phyloP scores from a whole-genome alignment of 2,113 vertebrate genomes.

The Macquaria australasica region DNA sequence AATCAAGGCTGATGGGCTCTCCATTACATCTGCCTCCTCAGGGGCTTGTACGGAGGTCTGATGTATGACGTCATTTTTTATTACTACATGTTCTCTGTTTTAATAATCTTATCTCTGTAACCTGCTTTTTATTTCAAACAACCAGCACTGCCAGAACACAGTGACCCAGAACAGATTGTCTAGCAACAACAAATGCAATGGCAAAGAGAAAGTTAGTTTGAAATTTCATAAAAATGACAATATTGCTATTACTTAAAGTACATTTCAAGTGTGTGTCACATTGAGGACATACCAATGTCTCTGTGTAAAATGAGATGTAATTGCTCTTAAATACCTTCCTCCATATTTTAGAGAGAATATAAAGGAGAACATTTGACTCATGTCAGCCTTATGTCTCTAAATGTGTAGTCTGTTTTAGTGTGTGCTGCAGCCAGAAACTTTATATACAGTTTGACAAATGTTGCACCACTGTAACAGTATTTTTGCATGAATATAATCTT shows the following conservation, averaged over 20 bases:
- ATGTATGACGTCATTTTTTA: neutral
- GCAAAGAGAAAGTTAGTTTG: neutral
- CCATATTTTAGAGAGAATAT: neutral
- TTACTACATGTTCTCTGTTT: neutral
- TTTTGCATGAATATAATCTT: neutral
- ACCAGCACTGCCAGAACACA: neutral
- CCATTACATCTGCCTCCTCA: conserved; percentile 6
- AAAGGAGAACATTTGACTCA: neutral
- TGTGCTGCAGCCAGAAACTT: neutral
- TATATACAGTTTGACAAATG: neutral
- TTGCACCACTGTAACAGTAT: too few species aligned
- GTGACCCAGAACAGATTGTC: neutral
- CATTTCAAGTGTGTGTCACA: neutral
- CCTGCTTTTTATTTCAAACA: too few species aligned
- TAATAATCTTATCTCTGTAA: neutral
- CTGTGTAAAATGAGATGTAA: neutral
- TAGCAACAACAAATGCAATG: neutral
- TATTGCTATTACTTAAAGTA: neutral
- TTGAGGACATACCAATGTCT: neutral
- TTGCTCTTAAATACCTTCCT: neutral
- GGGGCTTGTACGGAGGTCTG: neutral
- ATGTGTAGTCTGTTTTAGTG: neutral
- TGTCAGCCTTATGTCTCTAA: neutral
- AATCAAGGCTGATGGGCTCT: conserved; percentile 15
- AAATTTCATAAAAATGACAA: neutral